Evolutionary conservation across 2,797 vertebrate species (phyloP), one percentile per base, ranked within the genome.

Genomic region (Fistularia tabacaria): DNA sequence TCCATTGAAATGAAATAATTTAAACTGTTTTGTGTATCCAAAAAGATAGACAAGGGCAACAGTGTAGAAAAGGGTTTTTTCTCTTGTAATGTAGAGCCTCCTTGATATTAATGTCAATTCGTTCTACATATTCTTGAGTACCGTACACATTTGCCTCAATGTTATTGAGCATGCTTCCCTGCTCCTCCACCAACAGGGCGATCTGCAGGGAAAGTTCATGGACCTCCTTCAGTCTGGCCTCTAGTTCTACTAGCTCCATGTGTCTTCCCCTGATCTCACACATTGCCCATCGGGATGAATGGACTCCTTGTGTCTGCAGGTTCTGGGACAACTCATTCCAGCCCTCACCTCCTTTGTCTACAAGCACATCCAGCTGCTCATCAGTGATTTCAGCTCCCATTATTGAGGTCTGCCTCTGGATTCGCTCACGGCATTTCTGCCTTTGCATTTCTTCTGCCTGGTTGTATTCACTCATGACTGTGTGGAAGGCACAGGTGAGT

Each of bases 331-430:
- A 92, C 40, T 94, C 91, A 0, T 88, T 82, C 94, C 94, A 96
- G 12, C 82, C 93, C 59, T 93, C 91, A 0, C 82, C 92, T 49
- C 93, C 92, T 81, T 93, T 92, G 57, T 94, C 91, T 11, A 95
- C 92, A 82, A 95, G 88, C 50, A 74, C 84, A 50, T 97, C 93
- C 14, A 98, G 90, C 84, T 95, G 88, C 10, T 91, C 79, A 6
- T 91, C 79, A 0, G 85, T 91, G 53, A 97, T 85, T 2, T 93
- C 84, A 37, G 87, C 88, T 50, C 95, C 95, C 86, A 96, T 80
- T 62, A 98, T 94, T 70, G 94, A 93, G 10, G 93, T 88, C 75
- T 98, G 95, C 14, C 95, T 89, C 81, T 93, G 91, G 74, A 98
- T 93, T 57, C 94, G 91, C 14, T 75, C 71, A 74, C 93, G 91